Evolutionary conservation across 2,888 invertebrate species (phyloP).

Genomic region (Panorpa germanica): DNA sequence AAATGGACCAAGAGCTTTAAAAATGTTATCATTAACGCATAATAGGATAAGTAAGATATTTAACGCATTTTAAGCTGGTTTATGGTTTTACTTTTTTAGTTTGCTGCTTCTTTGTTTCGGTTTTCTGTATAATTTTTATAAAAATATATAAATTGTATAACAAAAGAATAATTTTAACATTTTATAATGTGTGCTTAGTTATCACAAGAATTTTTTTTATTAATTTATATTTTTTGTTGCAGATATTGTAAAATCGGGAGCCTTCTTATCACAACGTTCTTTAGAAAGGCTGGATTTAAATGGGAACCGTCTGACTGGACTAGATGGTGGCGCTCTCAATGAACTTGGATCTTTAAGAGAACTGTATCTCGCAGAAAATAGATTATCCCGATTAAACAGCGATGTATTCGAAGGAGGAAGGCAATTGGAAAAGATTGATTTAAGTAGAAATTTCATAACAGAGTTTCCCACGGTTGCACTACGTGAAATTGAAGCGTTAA

Average conservation of each 20-base stretch:
- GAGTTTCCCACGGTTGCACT: conserved; percentile 66
- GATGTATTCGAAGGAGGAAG: conserved; percentile 50
- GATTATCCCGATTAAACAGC: conserved; percentile 62
- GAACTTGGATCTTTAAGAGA: conserved; percentile 44
- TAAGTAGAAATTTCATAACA: conserved; percentile 70
- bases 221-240: conserved; percentile 18
- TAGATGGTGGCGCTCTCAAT: conserved; percentile 58
- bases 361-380: conserved; percentile 59
- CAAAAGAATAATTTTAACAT: neutral
- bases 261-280: conserved; percentile 48
- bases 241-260: conserved; percentile 47
- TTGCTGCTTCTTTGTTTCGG: neutral
- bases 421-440: conserved; percentile 51
- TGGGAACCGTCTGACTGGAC: conserved; percentile 50
- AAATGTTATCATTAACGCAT: conserved; percentile 50
- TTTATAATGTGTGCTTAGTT: neutral
- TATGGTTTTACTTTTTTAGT: neutral
- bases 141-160: conserved; percentile 5
- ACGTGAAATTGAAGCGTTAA: conserved; percentile 45
- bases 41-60: conserved; percentile 61
- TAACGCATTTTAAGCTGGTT: neutral
- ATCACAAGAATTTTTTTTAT: conserved; percentile 5
- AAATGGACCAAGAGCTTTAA: conserved; percentile 59
- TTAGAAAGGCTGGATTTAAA: conserved; percentile 63
- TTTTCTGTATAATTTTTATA: conserved; percentile 8